Evolutionary conservation across 2,797 vertebrate species (phyloP).

Genomic region (Amblyraja radiata): DNA sequence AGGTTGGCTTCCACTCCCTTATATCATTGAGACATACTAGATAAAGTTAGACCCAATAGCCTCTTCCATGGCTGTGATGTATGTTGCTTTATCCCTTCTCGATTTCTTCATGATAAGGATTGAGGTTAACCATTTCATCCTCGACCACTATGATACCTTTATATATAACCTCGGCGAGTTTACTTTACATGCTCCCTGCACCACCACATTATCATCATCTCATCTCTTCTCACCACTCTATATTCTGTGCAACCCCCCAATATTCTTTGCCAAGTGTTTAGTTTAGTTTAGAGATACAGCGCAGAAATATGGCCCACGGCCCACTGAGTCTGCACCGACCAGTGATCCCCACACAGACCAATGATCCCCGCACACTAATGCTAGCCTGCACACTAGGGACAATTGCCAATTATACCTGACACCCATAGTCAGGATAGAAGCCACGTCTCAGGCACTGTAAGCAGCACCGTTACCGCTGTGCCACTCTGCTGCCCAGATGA

Average conservation of each 20-base stretch:
- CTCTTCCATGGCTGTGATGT: not conserved
- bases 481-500: no score
- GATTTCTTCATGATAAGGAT: not conserved
- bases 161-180: not conserved
- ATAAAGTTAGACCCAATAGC: not conserved
- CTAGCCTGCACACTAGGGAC: no score
- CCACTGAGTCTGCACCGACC: no score
- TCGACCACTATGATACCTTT: not conserved
- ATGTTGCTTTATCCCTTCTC: not conserved
- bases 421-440: no score
- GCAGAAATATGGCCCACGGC: no score
- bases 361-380: no score
- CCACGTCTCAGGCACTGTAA: no score
- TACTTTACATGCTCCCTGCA: not conserved
- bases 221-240: not conserved
- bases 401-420: no score
- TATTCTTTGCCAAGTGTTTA: not conserved
- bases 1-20: not conserved
- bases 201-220: not conserved
- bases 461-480: no score
- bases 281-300: no score
- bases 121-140: not conserved
- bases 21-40: not conserved
- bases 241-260: not conserved
- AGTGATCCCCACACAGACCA: no score